phyloP scores from a whole-genome alignment of 1,140 invertebrate genomes.

The Dreissena polymorpha region DNA sequence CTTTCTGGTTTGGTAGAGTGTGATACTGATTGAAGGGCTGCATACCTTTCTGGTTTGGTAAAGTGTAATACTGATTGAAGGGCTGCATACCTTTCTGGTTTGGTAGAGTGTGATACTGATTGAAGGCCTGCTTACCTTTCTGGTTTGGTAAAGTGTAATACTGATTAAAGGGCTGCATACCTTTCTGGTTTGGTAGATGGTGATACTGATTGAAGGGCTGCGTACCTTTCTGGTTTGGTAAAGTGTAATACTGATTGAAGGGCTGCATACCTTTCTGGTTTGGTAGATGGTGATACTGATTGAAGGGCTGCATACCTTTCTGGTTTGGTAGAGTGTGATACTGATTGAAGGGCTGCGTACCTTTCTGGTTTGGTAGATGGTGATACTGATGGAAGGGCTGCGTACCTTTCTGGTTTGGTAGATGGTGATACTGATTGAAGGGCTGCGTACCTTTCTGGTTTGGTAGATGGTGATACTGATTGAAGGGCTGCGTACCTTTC shows the following conservation, averaged over 20 bases:
- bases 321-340: too few relatives aligned
- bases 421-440: too few relatives aligned
- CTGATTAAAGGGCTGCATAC: constrained; percentile 70
- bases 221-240: too few relatives aligned
- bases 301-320: constrained; percentile 82
- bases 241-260: too few relatives aligned
- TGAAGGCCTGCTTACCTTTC: constrained; percentile 82
- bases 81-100: constrained; percentile 79
- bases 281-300: constrained; percentile 80
- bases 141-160: too few relatives aligned
- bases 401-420: too few relatives aligned
- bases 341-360: constrained; percentile 70
- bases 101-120: constrained; percentile 80
- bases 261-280: constrained; percentile 79
- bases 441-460: constrained; percentile 79
- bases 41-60: too few relatives aligned
- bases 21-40: constrained; percentile 80
- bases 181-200: constrained; percentile 80
- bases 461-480: constrained; percentile 80
- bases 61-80: too few relatives aligned
- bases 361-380: constrained; percentile 80
- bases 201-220: constrained; percentile 80
- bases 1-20: constrained; percentile 80
- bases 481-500: constrained; percentile 82
- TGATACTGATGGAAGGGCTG: constrained; percentile 80